Evolutionary conservation across 2,888 invertebrate species (phyloP), one percentile per base, ranked within the genome.

Genomic region (Euzetes globulus): DNA sequence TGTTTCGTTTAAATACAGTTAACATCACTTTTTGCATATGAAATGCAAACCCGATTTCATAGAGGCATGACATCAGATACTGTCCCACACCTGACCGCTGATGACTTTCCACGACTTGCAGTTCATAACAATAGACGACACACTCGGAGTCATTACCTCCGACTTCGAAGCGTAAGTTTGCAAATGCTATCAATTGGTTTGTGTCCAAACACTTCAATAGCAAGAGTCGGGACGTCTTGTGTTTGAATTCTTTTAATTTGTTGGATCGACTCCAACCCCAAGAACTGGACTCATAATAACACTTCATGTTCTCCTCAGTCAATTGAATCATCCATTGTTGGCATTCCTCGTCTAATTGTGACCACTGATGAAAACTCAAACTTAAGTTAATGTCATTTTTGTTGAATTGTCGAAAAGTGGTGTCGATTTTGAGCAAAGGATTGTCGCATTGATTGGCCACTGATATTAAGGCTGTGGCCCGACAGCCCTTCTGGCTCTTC

Each of bases 71-170:
- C 85, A 94, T 88, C 84, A 94, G 86, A 81, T 90, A 90, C 81
- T 89, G 89, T 5, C 94, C 94, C 60, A 94, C 85, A 13, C 93
- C 93, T 82, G 89, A 89, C 76, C 91, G 85, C 77, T 90, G 87
- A 41, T 88, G 87, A 13, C 84, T 84, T 72, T 87, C 83, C 81
- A 89, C 89, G 79, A 94, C 85, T 83, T 95, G 94, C 77, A 94
- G 86, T 83, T 94, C 94, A 84, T 94, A 95, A 82, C 91, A 90
- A 82, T 91, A 92, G 9, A 92, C 82, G 7, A 91, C 91, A 80
- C 78, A 81, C 41, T 82, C 82, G 80, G 89, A 88, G 71, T 87
- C 85, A 19, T 88, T 90, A 81, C 87, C 88, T 81, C 92, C 92
- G 84, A 91, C 85, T 81, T 91, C 92, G 84, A 92, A 92, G 81